These are phyloP conservation scores for Coelopa frigida DNA, from an alignment of 1,140 invertebrate genomes.

Conservation along the genomic window DNA sequence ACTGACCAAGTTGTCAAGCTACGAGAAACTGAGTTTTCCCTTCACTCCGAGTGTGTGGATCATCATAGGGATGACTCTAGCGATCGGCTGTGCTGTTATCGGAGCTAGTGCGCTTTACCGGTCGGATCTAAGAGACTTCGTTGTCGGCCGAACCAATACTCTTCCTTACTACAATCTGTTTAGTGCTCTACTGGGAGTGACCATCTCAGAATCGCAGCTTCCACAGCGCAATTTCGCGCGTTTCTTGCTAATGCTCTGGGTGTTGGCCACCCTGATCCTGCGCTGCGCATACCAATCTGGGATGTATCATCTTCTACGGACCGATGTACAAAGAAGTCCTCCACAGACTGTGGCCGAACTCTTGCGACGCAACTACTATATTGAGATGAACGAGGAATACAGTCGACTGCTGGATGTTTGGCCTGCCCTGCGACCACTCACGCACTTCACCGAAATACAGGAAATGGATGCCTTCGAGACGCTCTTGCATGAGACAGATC, in stretches of 20 bases:
- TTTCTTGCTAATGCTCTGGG: constrained; percentile 22
- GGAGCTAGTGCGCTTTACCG: too few relatives aligned
- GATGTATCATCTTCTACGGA: constrained; percentile 32
- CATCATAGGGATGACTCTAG: constrained; percentile 17
- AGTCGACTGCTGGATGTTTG: too few relatives aligned
- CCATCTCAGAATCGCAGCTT: constrained; percentile 3
- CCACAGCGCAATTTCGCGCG: constrained; percentile 16
- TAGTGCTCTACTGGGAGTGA: background rate
- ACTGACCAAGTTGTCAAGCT: constrained; percentile 26
- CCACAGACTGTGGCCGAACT: constrained; percentile 33
- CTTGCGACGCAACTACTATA: constrained; percentile 21
- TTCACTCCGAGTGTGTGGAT: constrained; percentile 25
- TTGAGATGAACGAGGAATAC: constrained; percentile 25
- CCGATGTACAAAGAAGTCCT: constrained; percentile 29
- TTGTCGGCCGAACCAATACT: constrained; percentile 1
- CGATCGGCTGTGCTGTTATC: too few relatives aligned
- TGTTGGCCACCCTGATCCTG: constrained; percentile 20
- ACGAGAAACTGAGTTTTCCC: constrained; percentile 34
- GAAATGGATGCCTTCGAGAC: constrained; percentile 25
- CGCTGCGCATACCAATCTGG: constrained; percentile 35
- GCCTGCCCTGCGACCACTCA: too few relatives aligned
- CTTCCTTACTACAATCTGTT: constrained; percentile 1
- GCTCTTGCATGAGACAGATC: constrained; percentile 16
- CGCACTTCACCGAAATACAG: constrained; percentile 20
- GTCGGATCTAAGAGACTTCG: constrained; percentile 2